phyloP scores from a whole-genome alignment of 2,888 invertebrate species.

The Euplexia lucipara region DNA sequence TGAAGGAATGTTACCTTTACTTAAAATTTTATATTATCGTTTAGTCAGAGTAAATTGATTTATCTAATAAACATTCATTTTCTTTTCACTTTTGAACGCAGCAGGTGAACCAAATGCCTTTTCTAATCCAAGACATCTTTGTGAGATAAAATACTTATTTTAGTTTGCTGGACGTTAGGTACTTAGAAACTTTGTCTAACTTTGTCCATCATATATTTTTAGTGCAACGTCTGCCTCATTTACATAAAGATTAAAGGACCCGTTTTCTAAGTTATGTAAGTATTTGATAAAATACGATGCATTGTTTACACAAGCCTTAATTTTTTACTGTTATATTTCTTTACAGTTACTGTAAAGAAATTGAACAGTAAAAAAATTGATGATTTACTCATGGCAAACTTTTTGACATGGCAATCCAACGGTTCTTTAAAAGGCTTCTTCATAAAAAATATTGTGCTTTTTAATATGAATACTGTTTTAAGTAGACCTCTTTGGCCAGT shows the following conservation, averaged over 20 bases:
- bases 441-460: neutral
- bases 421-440: neutral
- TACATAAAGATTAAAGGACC: slow-evolving; percentile 2
- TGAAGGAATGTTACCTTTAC: too few relatives aligned
- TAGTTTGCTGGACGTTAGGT: neutral
- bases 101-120: slow-evolving; percentile 49
- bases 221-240: slow-evolving; percentile 13
- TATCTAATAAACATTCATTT: neutral
- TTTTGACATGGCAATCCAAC: neutral
- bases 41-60: too few relatives aligned
- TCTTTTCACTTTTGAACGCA: slow-evolving; percentile 24
- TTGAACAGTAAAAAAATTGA: too few relatives aligned
- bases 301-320: neutral
- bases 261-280: neutral
- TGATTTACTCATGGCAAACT: too few relatives aligned
- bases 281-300: neutral
- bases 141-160: slow-evolving; percentile 21
- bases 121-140: slow-evolving; percentile 31
- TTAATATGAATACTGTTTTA: neutral
- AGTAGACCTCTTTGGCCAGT: neutral
- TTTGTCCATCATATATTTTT: neutral
- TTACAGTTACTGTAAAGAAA: too few relatives aligned
- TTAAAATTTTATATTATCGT: too few relatives aligned
- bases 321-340: neutral
- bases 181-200: slow-evolving; percentile 24